A percentile compares a stretch with the other conserved stretches of the same genome.
Evolutionary conservation across 2,797 vertebrate species (phyloP).

Genomic region (Sebastes vulpes): DNA sequence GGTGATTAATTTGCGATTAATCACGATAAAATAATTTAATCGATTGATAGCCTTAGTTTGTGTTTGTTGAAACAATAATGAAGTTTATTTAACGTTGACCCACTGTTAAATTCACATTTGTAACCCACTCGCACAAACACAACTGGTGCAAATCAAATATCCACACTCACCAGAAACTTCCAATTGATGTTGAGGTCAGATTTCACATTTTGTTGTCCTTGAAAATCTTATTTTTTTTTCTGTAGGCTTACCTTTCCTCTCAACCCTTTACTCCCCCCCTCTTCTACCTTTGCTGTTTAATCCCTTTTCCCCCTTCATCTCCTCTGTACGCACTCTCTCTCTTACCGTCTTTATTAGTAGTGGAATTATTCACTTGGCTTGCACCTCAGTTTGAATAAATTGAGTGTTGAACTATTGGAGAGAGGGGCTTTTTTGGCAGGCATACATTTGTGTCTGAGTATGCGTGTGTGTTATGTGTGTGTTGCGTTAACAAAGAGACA

Average conservation of each 20-base stretch:
- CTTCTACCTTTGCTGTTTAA: conserved; percentile 46
- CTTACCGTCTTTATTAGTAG: conserved; percentile 83
- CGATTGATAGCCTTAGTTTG: too few species aligned
- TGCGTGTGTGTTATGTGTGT: conserved; percentile 65
- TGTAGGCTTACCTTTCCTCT: conserved; percentile 50
- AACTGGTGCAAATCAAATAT: conserved; percentile 24
- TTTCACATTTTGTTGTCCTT: conserved; percentile 76
- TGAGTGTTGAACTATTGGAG: conserved; percentile 74
- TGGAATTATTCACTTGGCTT: conserved; percentile 85
- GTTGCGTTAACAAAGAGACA: conserved; percentile 77
- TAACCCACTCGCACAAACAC: background rate
- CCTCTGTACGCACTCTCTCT: conserved; percentile 43
- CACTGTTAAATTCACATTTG: background rate
- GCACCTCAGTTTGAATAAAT: conserved; percentile 78
- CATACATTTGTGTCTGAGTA: conserved; percentile 61
- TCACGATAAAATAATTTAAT: rapidly evolving
- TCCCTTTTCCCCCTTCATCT: conserved; percentile 53
- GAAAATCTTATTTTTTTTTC: conserved; percentile 49
- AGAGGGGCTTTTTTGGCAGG: conserved; percentile 65
- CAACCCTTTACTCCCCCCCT: background rate
- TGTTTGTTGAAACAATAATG: background rate
- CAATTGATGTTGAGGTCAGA: conserved; percentile 55
- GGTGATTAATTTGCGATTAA: too few species aligned
- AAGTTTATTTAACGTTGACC: background rate
- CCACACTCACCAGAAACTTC: conserved; percentile 27